Evolutionary conservation across 2,888 invertebrate species (phyloP).

Genomic region (Pheosia tremula): DNA sequence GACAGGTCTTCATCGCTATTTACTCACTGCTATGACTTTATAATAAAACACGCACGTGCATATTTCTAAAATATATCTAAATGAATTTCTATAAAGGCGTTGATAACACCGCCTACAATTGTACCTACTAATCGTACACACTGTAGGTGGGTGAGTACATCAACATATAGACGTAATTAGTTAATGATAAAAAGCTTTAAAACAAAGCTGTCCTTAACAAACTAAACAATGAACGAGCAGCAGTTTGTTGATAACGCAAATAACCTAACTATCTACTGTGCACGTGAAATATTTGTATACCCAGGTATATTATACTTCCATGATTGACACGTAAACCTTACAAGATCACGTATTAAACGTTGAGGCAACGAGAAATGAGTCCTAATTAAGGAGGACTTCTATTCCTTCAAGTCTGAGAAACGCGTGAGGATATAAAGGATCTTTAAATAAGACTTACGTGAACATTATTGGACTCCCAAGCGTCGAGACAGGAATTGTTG

Average conservation of each 20-base stretch:
- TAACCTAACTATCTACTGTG: slow-evolving; percentile 13
- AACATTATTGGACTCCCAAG: slow-evolving; percentile 50
- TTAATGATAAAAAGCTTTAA: slow-evolving; percentile 16
- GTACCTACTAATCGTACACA: background rate
- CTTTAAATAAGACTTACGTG: slow-evolving; percentile 43
- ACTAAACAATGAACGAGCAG: slow-evolving; percentile 17
- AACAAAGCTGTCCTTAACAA: slow-evolving; percentile 15
- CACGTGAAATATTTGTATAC: slow-evolving; percentile 32
- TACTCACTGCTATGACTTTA: no score
- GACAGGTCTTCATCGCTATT: no score
- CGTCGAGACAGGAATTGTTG: slow-evolving; percentile 23
- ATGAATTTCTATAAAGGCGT: background rate
- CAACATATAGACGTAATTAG: background rate
- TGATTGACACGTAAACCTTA: slow-evolving; percentile 30
- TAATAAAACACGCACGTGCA: background rate
- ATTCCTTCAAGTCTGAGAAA: no score
- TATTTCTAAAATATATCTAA: background rate
- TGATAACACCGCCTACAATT: background rate
- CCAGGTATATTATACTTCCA: slow-evolving; percentile 9
- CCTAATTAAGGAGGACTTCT: no score
- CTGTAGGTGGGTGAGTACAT: background rate
- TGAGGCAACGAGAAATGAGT: no score
- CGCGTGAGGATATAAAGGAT: no score
- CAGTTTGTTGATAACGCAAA: slow-evolving; percentile 20
- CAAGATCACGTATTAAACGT: slow-evolving; percentile 10